Percentiles rank a stretch among this genome's conserved stretches.
phyloP scores from a whole-genome alignment of 1,140 invertebrate genomes.

The Spodoptera frugiperda region DNA sequence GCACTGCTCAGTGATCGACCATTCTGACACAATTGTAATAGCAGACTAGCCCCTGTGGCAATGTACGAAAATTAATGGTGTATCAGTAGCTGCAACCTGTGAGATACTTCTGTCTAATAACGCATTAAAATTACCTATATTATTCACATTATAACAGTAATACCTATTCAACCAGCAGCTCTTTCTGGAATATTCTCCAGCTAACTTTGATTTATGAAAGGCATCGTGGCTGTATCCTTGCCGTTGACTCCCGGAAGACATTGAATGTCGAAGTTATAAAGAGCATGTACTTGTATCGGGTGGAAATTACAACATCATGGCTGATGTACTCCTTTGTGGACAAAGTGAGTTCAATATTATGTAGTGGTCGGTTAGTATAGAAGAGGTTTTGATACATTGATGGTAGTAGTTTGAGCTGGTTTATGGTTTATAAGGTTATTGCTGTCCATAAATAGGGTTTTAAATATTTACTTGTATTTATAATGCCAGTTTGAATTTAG shows the following conservation, averaged over 20 bases:
- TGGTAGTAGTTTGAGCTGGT: background rate
- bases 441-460: background rate
- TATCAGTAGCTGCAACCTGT: too few species aligned
- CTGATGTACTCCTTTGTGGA: background rate
- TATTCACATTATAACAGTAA: too few species aligned
- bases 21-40: too few species aligned
- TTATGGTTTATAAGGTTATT: background rate
- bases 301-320: conserved; percentile 24
- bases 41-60: too few species aligned
- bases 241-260: conserved; percentile 8
- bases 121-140: too few species aligned
- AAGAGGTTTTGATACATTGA: background rate
- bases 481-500: background rate
- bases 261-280: conserved; percentile 16
- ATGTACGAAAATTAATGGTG: too few species aligned
- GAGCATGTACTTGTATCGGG: conserved; percentile 5
- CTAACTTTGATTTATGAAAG: conserved; percentile 18
- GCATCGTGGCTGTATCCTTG: background rate
- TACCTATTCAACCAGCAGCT: background rate
- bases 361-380: background rate
- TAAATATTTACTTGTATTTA: background rate
- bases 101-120: too few species aligned
- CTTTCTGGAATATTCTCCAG: background rate
- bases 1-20: too few species aligned
- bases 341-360: background rate